These are phyloP conservation scores for Heliconius hermathena DNA, from an alignment of 1,140 invertebrate species.

Conservation along the genomic window DNA sequence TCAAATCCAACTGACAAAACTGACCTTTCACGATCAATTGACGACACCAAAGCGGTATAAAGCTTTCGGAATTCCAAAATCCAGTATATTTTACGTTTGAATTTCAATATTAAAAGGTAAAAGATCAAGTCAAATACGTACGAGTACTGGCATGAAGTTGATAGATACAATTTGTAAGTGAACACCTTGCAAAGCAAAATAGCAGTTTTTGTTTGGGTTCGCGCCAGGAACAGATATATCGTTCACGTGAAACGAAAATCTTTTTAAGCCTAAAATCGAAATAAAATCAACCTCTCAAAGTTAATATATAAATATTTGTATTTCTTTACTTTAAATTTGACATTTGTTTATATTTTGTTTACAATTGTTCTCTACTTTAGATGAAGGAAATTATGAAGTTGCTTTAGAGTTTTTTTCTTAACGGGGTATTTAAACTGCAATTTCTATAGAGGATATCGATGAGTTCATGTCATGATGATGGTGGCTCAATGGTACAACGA, in stretches of 20 bases:
- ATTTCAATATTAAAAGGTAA: conserved; percentile 8
- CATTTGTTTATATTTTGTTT: no score
- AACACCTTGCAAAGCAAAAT: conserved; percentile 19
- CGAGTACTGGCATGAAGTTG: conserved; percentile 20
- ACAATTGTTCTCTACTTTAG: no score
- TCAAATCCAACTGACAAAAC: not conserved
- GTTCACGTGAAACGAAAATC: conserved; percentile 26
- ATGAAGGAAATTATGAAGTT: no score
- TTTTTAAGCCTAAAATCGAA: conserved; percentile 14
- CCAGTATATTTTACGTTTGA: conserved; percentile 3
- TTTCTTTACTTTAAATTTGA: no score
- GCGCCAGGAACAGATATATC: conserved; percentile 17
- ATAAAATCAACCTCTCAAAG: not conserved
- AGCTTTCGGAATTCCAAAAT: not conserved
- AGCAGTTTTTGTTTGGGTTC: conserved; percentile 17
- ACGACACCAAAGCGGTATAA: not conserved
- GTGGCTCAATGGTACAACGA: no score
- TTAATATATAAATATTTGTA: no score
- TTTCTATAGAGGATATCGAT: no score
- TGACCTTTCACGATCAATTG: conserved; percentile 9
- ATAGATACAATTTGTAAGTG: conserved; percentile 30
- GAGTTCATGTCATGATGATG: no score
- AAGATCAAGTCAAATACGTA: conserved; percentile 15
- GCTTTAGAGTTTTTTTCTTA: no score
- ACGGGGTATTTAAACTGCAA: no score